phyloP scores from a whole-genome alignment of 2,113 vertebrate genomes.

The Gymnorhina tibicen region DNA sequence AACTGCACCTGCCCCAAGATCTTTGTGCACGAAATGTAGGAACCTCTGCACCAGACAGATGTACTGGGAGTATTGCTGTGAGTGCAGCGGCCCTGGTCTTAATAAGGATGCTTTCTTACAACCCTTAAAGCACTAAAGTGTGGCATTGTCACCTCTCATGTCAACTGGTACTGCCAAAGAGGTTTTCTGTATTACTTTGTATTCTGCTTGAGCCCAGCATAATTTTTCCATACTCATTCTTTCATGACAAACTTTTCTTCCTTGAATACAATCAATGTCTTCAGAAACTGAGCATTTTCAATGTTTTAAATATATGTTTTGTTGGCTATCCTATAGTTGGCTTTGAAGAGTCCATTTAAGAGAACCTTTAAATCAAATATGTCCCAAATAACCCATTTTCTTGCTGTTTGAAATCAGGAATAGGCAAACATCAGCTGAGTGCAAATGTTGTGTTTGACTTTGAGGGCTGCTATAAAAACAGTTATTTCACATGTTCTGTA shows the following conservation, averaged over 20 bases:
- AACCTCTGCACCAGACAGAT: background rate
- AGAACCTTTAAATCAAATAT: background rate
- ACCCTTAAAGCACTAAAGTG: background rate
- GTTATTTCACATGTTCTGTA: background rate
- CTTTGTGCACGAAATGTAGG: background rate
- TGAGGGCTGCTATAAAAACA: background rate
- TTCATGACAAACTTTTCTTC: background rate
- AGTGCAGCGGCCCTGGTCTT: background rate
- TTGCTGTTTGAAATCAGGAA: background rate
- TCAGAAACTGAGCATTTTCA: background rate
- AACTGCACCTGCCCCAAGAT: background rate
- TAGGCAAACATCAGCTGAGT: background rate
- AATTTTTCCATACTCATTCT: background rate
- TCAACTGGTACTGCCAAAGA: background rate
- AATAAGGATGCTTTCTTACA: background rate
- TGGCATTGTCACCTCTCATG: background rate
- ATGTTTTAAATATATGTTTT: background rate
- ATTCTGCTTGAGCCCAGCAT: background rate
- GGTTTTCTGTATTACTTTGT: background rate
- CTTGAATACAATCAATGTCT: background rate
- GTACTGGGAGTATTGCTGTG: background rate
- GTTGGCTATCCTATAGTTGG: background rate
- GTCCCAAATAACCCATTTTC: background rate
- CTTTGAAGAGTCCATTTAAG: background rate
- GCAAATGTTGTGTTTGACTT: background rate